Percentiles rank a stretch among this genome's conserved stretches.
These are phyloP conservation scores for Abrostola triplasia DNA, from an alignment of 2,888 invertebrate species.

Conservation along the genomic window DNA sequence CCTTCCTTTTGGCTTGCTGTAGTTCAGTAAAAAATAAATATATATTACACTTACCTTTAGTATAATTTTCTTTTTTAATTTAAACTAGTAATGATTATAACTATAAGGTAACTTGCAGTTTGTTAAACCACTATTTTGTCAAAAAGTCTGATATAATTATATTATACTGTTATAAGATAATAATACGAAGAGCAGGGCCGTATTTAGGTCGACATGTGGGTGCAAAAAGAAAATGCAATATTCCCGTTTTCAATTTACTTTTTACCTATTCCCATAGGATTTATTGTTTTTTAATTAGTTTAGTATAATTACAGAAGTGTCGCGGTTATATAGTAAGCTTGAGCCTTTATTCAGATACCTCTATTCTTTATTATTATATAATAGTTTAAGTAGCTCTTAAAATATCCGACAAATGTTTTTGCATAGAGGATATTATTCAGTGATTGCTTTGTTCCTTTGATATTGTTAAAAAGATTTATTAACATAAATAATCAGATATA, in stretches of 20 bases:
- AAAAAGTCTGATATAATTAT: not conserved
- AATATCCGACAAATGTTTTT: conserved; percentile 30
- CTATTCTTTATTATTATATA: conserved; percentile 25
- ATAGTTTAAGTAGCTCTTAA: conserved; percentile 32
- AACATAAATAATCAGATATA: conserved; percentile 13
- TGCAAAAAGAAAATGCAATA: conserved; percentile 25
- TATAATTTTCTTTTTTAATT: too few relatives aligned
- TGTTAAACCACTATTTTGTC: conserved; percentile 25
- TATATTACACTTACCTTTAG: too few relatives aligned
- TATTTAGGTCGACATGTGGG: conserved; percentile 31
- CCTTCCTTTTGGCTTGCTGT: too few relatives aligned
- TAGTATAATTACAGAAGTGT: conserved; percentile 22
- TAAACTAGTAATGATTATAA: not conserved
- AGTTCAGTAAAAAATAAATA: too few relatives aligned
- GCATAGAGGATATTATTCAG: conserved; percentile 36
- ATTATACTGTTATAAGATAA: conserved; percentile 4
- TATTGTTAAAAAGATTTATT: conserved; percentile 23
- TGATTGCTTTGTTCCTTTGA: conserved; percentile 43
- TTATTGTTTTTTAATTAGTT: conserved; percentile 17
- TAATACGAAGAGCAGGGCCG: conserved; percentile 34
- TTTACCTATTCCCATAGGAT: conserved; percentile 10
- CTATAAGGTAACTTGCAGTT: conserved; percentile 7
- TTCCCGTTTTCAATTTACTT: conserved; percentile 3
- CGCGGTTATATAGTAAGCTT: conserved; percentile 16
- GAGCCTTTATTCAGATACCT: conserved; percentile 20